Base-by-base conservation (phyloP, 37 sponge, comb jelly and placozoan species). In the Hexactinellida sp. region DNA sequence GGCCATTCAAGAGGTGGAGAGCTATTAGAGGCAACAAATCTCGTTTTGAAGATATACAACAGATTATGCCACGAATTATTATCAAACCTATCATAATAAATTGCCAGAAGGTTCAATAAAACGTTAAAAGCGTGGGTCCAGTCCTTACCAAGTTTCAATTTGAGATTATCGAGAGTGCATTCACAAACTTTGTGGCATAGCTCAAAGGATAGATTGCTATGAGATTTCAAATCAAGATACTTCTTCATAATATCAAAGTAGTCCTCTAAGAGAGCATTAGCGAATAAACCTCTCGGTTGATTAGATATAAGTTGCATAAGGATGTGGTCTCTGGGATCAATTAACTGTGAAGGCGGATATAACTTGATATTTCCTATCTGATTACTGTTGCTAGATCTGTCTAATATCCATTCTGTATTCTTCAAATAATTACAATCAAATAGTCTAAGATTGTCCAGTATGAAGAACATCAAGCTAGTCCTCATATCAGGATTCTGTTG, bases 161-260 rank as follows among this genome's bases (percentile, higher is more conserved):
- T 28, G 3, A 63, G 5, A 7, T 7, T n/a, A 3, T 63, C 76
- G 13, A 63, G 28, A 63, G 19, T 63, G 76, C 13, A n/a, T 63
- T 28, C 5, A 28, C 76, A 63, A 25, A 63, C 76, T 63, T 63
- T 3, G 5, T 21, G 5, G 3, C 21, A 63, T n/a, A 63, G 13
- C 21, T 63, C 34, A 3, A 63, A n/a, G 13, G 28, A 25, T 3
- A 63, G 76, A 10, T 10, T 63, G 25, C 13, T n/a, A 63, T 63
- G 34, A 63, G 32, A 63, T 25, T 63, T 63, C 76, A 63, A 25
- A 25, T 23, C 76, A 5, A 63, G 30, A n/a, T 5, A 63, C 21
- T n/a, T 63, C 34, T 28, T 63, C 76, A 63, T 63, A 63, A 63
- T 23, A 63, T 63, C 76, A n/a, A 63, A 63, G 34, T 63, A n/a